phyloP scores from a whole-genome alignment of 2,888 invertebrate species.

The Eupithecia vulgata region DNA sequence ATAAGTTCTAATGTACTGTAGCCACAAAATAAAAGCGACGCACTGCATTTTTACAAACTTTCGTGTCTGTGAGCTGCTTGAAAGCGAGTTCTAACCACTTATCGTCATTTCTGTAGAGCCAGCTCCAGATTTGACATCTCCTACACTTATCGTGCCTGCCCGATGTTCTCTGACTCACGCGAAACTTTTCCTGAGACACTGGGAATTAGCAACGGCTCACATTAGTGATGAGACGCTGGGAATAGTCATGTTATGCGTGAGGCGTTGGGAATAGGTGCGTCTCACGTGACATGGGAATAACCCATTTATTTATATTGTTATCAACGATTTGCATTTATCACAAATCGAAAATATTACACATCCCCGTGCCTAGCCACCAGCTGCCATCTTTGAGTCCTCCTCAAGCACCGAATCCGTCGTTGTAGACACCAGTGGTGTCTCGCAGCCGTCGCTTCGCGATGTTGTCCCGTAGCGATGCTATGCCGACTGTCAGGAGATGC shows the following conservation, averaged over 20 bases:
- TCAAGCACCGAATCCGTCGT: slow-evolving; percentile 69
- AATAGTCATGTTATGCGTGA: too few species aligned
- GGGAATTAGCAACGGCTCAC: background rate
- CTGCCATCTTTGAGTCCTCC: background rate
- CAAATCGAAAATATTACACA: background rate
- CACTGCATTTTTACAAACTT: background rate
- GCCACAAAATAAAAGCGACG: background rate
- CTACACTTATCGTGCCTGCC: background rate
- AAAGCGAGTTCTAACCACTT: background rate
- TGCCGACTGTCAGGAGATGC: slow-evolving; percentile 85
- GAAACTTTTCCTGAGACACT: background rate
- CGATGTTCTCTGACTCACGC: background rate
- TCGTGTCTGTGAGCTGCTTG: background rate
- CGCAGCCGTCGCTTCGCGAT: slow-evolving; percentile 56
- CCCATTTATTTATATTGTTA: background rate
- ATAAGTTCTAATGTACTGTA: background rate
- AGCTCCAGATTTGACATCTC: background rate
- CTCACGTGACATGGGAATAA: background rate
- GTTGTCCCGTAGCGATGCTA: slow-evolving; percentile 81
- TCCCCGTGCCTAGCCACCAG: background rate
- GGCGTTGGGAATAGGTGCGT: too few species aligned
- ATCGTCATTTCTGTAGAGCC: background rate
- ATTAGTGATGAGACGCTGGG: too few species aligned
- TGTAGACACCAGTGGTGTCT: slow-evolving; percentile 65
- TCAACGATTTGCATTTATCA: background rate